Conservation (phyloP, 2,113 vertebrate species). For the Petrocephalus microphthalmus region DNA sequence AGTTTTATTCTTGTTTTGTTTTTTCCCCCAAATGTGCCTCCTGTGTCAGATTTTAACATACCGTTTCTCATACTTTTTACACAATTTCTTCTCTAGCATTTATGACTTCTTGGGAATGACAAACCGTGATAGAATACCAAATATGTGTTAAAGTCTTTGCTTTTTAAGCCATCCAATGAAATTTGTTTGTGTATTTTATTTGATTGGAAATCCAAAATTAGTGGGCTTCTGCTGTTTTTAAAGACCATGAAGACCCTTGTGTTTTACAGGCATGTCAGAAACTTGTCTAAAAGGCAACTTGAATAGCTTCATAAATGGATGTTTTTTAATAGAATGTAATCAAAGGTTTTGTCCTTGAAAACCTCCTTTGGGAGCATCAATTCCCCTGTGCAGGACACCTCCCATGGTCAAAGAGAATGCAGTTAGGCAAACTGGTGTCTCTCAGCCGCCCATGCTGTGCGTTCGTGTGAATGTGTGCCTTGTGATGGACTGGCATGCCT, state of each 20-base stretch:
- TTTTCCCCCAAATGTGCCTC: not conserved
- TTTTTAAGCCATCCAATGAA: not conserved
- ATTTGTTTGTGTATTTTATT: not conserved
- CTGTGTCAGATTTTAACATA: not conserved
- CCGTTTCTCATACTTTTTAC: not conserved
- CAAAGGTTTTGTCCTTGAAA: not conserved
- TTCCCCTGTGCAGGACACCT: not conserved
- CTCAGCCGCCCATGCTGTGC: not conserved
- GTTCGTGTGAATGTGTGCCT: not conserved
- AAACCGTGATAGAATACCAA: not conserved
- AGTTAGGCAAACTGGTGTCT: not conserved
- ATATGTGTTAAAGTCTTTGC: not conserved
- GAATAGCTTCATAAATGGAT: not conserved
- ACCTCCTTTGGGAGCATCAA: not conserved
- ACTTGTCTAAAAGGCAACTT: not conserved
- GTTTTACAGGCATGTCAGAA: not conserved
- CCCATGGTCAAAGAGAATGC: not conserved
- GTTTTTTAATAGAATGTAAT: not conserved
- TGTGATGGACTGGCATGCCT: not conserved
- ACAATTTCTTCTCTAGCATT: not conserved
- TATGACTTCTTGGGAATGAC: not conserved
- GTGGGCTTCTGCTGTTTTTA: not conserved
- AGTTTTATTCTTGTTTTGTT: not conserved
- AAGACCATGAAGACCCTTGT: not conserved
- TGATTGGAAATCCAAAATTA: not conserved